Percentiles rank a stretch among this genome's conserved stretches.
phyloP scores from a whole-genome alignment of 2,888 invertebrate genomes.

The Erebia ligea region DNA sequence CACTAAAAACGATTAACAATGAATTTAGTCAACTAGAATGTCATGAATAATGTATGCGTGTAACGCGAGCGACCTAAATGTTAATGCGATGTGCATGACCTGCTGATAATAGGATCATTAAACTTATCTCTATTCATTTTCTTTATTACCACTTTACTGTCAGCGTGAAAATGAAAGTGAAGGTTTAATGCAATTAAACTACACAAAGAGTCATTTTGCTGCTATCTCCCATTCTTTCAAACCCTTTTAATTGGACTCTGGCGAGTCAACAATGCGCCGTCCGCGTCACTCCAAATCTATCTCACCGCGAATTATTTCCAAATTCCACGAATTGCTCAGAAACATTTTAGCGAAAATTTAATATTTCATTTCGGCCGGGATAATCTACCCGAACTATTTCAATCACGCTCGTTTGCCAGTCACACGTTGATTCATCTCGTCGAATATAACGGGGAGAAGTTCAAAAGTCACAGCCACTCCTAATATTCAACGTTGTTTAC shows the following conservation, averaged over 20 bases:
- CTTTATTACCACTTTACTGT: background rate
- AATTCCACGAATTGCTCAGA: background rate
- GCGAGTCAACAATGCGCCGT: constrained; percentile 27
- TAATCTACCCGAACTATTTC: background rate
- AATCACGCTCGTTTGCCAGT: background rate
- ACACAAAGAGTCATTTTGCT: constrained; percentile 27
- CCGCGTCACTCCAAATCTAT: constrained; percentile 4
- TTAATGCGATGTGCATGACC: constrained; percentile 18
- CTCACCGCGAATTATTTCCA: constrained; percentile 9
- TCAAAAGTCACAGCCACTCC: background rate
- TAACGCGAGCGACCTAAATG: constrained; percentile 19
- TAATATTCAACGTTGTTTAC: constrained; percentile 9
- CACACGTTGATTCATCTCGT: background rate
- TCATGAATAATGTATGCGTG: constrained; percentile 25
- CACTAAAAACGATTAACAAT: constrained; percentile 15
- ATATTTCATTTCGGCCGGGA: background rate
- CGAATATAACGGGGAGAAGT: background rate
- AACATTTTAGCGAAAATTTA: constrained; percentile 12
- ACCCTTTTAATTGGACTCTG: constrained; percentile 29
- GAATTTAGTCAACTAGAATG: constrained; percentile 22
- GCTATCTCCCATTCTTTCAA: constrained; percentile 23
- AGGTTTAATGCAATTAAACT: constrained; percentile 27
- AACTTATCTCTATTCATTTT: constrained; percentile 18
- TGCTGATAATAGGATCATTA: constrained; percentile 14
- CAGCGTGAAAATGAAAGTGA: constrained; percentile 12